Conservation (phyloP, 2,888 invertebrate species). For the Rhyacophila evoluta region DNA sequence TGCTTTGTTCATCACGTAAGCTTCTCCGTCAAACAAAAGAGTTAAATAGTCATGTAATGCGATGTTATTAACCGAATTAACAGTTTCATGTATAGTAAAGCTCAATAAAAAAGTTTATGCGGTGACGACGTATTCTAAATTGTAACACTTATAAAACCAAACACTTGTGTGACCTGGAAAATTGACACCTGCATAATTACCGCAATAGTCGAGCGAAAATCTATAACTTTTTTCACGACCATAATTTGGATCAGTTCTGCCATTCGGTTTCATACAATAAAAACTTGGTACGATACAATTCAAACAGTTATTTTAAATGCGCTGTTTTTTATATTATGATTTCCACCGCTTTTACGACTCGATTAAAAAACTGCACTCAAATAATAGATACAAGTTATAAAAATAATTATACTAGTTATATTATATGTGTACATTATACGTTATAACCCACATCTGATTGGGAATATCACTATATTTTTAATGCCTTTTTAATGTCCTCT, state of each 20-base stretch:
- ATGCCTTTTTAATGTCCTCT: neutral
- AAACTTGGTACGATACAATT: neutral
- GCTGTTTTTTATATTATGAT: neutral
- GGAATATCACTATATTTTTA: neutral
- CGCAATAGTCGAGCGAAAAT: too few species aligned
- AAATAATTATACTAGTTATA: slow-evolving; percentile 11
- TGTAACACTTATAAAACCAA: too few species aligned
- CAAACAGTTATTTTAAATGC: neutral
- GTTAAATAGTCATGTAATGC: too few species aligned
- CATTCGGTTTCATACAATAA: neutral
- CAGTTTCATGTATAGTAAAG: too few species aligned
- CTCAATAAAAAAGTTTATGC: too few species aligned
- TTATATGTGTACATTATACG: neutral
- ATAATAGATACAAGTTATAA: neutral
- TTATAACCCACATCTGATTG: neutral
- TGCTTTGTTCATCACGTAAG: too few species aligned
- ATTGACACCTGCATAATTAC: too few species aligned
- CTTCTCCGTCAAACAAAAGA: too few species aligned
- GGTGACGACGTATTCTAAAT: too few species aligned
- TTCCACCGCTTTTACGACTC: neutral
- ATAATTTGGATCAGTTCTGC: neutral
- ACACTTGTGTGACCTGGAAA: too few species aligned
- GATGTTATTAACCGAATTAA: too few species aligned
- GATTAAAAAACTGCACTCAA: slow-evolving; percentile 9
- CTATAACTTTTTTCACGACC: too few species aligned